A percentile compares a stretch with the other conserved stretches of the same genome.
Conservation (phyloP, 2,797 vertebrate genomes). For the Bucorvus abyssinicus region DNA sequence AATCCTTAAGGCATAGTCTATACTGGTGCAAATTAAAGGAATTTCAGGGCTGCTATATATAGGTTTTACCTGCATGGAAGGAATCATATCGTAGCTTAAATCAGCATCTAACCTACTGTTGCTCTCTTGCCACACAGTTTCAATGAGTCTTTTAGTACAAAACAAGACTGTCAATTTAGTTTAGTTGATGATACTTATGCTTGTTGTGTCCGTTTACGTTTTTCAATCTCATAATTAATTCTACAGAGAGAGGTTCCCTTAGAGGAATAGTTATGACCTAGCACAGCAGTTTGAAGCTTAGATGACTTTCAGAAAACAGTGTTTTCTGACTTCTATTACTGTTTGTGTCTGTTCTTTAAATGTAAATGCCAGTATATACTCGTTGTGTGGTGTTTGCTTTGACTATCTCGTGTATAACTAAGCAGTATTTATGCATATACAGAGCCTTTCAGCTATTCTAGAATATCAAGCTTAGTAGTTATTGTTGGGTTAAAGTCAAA, state of each 20-base stretch:
- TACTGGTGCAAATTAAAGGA: background rate
- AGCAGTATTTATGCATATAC: background rate
- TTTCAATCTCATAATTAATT: background rate
- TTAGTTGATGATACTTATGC: background rate
- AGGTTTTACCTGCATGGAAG: background rate
- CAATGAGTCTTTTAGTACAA: background rate
- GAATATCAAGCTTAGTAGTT: background rate
- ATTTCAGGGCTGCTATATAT: background rate
- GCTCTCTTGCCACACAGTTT: background rate
- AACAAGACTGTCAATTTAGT: background rate
- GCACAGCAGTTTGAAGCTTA: background rate
- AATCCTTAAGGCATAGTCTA: background rate
- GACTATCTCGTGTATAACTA: background rate
- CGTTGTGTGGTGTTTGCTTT: background rate
- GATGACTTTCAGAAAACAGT: background rate
- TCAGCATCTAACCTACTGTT: background rate
- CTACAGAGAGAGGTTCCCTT: background rate
- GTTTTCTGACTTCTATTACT: background rate
- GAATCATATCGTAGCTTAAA: background rate
- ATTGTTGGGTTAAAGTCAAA: background rate
- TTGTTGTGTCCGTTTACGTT: background rate
- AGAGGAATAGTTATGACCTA: background rate
- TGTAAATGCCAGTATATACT: background rate
- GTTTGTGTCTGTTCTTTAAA: background rate
- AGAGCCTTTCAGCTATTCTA: background rate